Base-by-base conservation (phyloP, 2,797 vertebrate genomes). In the Otus scops region DNA sequence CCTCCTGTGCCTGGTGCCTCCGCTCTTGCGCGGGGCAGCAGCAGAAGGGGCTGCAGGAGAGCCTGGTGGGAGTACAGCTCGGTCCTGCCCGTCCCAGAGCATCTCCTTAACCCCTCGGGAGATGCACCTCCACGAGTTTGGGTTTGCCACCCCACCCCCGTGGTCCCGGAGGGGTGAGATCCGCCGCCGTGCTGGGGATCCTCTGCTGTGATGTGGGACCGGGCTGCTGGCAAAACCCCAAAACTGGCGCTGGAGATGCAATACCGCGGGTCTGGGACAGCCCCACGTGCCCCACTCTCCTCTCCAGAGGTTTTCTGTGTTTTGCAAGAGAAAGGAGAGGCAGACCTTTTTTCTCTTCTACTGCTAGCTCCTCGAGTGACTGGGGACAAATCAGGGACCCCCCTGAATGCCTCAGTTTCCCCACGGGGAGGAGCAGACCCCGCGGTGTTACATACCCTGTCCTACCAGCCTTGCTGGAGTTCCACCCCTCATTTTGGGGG, bases 171-270 rank as follows among this genome's bases (percentile, higher is more conserved):
- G 65, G 1, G 1, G 24, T 45, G 28, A 16, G 43, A 24, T 3
- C 0, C 5, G 51, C 7, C 16, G n/a, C 30, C 0, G 0, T 7
- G n/a, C 7, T 7, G 36, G 9, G 57, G 11, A 67, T 24, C 23
- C 26, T 60, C 36, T 14, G 38, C 20, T 1, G 8, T 12, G 34
- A 20, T 24, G 10, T 6, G 4, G 54, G 45, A 47, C 36, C 1
- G 0, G 27, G 39, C 5, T 63, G n/a, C 9, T 21, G 39, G 38
- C 6, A 7, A 60, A 68, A 64, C 11, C 67, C 50, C 54, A 36
- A 54, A 60, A 39, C 7, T 59, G 22, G 1, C 0, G 2, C 51
- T 34, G 41, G 23, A 34, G 22, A 1, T 32, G 36, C n/a, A 36
- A 43, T 14, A 13, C 3, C 0, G 0, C 2, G 1, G 21, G 6